Percentiles rank a stretch among this genome's conserved stretches.
These are phyloP conservation scores for Psettodes erumei DNA, from an alignment of 2,113 vertebrate species.

Conservation along the genomic window DNA sequence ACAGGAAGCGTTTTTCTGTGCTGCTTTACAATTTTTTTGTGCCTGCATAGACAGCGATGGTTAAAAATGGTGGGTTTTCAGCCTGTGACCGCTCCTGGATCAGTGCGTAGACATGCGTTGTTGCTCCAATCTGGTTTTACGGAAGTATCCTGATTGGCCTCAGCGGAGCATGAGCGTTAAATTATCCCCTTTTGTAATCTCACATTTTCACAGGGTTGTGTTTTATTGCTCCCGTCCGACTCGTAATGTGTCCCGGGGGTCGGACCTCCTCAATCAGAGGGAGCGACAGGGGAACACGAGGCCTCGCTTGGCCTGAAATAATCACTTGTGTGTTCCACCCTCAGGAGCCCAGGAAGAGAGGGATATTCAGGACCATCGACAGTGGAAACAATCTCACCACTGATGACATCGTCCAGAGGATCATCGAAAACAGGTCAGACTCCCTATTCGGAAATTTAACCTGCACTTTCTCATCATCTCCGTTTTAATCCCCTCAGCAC, in stretches of 20 bases:
- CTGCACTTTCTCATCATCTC: background rate
- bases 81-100: too few relatives aligned
- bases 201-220: background rate
- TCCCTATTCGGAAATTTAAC: background rate
- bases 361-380: slow-evolving; percentile 88
- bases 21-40: too few relatives aligned
- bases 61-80: background rate
- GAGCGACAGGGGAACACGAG: background rate
- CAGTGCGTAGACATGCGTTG: background rate
- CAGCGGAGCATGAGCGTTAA: background rate
- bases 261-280: background rate
- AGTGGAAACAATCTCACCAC: slow-evolving; percentile 92
- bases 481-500: background rate
- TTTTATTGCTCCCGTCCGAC: background rate
- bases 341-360: slow-evolving; percentile 90
- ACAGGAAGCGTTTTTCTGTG: too few relatives aligned
- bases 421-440: slow-evolving; percentile 93
- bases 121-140: background rate
- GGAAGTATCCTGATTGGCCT: too few relatives aligned
- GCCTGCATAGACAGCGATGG: background rate
- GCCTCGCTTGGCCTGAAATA: background rate
- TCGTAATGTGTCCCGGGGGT: background rate
- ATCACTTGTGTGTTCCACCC: background rate
- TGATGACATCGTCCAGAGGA: slow-evolving; percentile 95
- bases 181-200: background rate